phyloP scores from a whole-genome alignment of 2,888 invertebrate genomes.

The Troglohyphantes excavatus region DNA sequence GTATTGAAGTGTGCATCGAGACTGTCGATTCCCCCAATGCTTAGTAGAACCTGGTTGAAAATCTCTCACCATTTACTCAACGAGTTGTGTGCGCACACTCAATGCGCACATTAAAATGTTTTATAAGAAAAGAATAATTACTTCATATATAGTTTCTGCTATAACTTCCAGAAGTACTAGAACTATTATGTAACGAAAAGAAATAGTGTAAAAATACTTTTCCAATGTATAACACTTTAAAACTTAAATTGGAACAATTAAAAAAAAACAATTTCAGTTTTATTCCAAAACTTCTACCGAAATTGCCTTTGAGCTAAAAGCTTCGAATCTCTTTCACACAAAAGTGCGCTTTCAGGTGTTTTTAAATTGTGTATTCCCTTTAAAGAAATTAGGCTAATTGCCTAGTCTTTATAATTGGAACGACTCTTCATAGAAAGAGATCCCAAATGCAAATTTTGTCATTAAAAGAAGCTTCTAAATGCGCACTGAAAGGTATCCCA shows the following conservation, averaged over 20 bases:
- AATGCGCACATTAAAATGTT: too few relatives aligned
- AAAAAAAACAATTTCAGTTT: neutral
- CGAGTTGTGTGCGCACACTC: too few relatives aligned
- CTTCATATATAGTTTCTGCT: too few relatives aligned
- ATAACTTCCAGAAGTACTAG: too few relatives aligned
- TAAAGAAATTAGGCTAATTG: conserved; percentile 52
- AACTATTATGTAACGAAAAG: too few relatives aligned
- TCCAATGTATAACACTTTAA: neutral
- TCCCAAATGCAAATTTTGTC: conserved; percentile 35
- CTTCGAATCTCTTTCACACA: neutral
- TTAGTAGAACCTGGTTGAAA: too few relatives aligned
- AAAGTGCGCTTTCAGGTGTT: conserved; percentile 11
- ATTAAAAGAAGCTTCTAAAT: conserved; percentile 27
- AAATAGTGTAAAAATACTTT: too few relatives aligned
- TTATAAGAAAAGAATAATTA: too few relatives aligned
- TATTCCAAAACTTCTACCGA: neutral
- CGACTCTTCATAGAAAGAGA: conserved; percentile 5
- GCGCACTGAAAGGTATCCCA: conserved; percentile 16
- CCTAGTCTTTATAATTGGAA: conserved; percentile 25
- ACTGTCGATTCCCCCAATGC: too few relatives aligned
- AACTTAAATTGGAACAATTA: neutral
- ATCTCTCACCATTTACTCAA: too few relatives aligned
- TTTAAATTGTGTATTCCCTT: conserved; percentile 30
- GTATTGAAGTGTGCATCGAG: too few relatives aligned
- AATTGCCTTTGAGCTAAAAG: conserved; percentile 1